Conservation (phyloP, 2,888 invertebrate genomes). For the Tetrapedia diversipes region DNA sequence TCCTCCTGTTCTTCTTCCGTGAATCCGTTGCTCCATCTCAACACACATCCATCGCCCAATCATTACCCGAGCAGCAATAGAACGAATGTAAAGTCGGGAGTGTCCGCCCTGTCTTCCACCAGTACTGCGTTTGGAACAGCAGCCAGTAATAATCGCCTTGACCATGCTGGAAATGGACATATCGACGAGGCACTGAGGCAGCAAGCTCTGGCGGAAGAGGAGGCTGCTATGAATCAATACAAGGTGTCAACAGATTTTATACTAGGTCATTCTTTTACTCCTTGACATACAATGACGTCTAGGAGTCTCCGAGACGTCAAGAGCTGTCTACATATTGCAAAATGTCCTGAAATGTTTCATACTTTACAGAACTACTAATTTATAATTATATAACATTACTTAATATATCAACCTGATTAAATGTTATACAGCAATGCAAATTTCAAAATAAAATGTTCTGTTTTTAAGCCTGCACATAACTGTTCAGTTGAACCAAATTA, state of each 20-base stretch:
- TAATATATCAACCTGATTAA: too few species aligned
- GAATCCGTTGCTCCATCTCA: conserved; percentile 51
- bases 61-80: conserved; percentile 87
- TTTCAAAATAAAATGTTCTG: too few species aligned
- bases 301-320: too few species aligned
- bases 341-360: too few species aligned
- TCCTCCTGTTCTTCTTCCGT: conserved; percentile 46
- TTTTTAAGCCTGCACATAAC: too few species aligned
- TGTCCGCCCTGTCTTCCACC: conserved; percentile 93
- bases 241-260: conserved; percentile 88
- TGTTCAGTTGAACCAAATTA: too few species aligned
- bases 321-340: too few species aligned
- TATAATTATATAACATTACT: too few species aligned
- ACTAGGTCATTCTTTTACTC: too few species aligned
- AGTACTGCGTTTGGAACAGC: conserved; percentile 94
- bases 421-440: too few species aligned
- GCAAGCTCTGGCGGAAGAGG: conserved; percentile 97
- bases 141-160: conserved; percentile 89
- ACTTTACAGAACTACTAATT: too few species aligned
- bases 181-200: conserved; percentile 94
- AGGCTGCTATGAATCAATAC: conserved; percentile 97
- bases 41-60: conserved; percentile 72
- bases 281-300: too few species aligned
- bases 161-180: conserved; percentile 87
- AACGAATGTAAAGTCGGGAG: conserved; percentile 94